A percentile compares a stretch with the other conserved stretches of the same genome.
Conservation (phyloP, 64 coral and sea anemone species). For the Porites lutea region DNA sequence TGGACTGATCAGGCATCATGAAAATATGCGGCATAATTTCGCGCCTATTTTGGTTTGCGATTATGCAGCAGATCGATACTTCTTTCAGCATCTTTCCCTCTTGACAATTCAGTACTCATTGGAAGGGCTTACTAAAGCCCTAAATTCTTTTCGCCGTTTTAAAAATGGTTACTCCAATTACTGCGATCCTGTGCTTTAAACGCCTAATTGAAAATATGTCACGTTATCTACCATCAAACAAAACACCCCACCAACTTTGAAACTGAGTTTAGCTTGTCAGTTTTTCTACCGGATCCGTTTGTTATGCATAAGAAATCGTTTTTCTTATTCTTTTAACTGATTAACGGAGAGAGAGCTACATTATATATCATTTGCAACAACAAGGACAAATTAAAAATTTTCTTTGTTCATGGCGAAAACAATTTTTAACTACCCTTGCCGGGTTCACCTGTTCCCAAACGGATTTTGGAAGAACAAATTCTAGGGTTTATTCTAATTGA, state of each 20-base stretch:
- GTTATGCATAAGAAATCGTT: neutral
- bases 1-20: neutral
- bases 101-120: neutral
- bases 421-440: neutral
- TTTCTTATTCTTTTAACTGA: neutral
- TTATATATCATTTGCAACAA: neutral
- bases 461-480: neutral
- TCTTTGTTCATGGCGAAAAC: neutral
- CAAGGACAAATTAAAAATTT: neutral
- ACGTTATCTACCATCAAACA: constrained; percentile 51
- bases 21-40: constrained; percentile 38
- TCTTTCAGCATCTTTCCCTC: neutral
- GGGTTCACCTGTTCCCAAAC: constrained; percentile 25
- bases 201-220: constrained; percentile 41
- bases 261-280: neutral
- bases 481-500: neutral
- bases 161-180: neutral
- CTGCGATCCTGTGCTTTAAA: constrained; percentile 3
- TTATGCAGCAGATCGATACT: constrained; percentile 3
- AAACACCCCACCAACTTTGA: neutral
- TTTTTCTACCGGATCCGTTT: neutral
- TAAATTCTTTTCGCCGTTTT: constrained; percentile 4
- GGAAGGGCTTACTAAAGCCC: neutral
- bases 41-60: neutral
- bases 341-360: neutral